Evolutionary conservation across 1,140 invertebrate species (phyloP), one percentile per base, ranked within the genome.

Genomic region (Conus ventricosus): DNA sequence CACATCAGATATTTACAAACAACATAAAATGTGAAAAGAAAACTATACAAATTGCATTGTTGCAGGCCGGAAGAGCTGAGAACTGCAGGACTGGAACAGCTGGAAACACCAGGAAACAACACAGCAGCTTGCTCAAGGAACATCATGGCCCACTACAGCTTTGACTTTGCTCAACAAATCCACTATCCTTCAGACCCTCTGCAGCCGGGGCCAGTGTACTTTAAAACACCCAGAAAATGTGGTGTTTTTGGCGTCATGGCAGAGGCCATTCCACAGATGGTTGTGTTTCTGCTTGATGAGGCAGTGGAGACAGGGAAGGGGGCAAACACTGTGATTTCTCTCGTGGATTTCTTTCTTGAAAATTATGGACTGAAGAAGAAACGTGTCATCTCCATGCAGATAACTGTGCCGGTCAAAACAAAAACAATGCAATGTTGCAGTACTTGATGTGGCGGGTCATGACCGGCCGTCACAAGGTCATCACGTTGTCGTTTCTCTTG

Each of bases 131-230:
- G 27, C 55, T 60, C 78, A 54, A n/a, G 53, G 51, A 80, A 83
- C 10, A 71, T 51, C 11, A 63, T 88, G 17, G 80, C 57, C 20
- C 87, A 83, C 25, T 39, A 67, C 17, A 54, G 10, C n/a, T 91
- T 90, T 87, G 90, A 91, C 76, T 91, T 88, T 89, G 89, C 91
- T 23, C 91, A 92, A 71, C 90, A 92, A 71, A 85, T 93, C 10
- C 90, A 92, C 54, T 92, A 88, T n/a, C 91, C 92, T 10, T 88
- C 67, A 67, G 80, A 92, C 84, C 87, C 91, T 23, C 78, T 90
- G 20, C 92, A 93, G 67, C 91, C 91, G 5, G 91, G 92, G 0
- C 91, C 92, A 15, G 82, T 93, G 4, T 92, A 89, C 53, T 92
- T 92, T 76, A 89, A 90, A 53, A 91, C 90, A 0, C 92, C 92